Evolutionary conservation across 2,888 invertebrate species (phyloP), one percentile per base, ranked within the genome.

Genomic region (Cerceris rybyensis): DNA sequence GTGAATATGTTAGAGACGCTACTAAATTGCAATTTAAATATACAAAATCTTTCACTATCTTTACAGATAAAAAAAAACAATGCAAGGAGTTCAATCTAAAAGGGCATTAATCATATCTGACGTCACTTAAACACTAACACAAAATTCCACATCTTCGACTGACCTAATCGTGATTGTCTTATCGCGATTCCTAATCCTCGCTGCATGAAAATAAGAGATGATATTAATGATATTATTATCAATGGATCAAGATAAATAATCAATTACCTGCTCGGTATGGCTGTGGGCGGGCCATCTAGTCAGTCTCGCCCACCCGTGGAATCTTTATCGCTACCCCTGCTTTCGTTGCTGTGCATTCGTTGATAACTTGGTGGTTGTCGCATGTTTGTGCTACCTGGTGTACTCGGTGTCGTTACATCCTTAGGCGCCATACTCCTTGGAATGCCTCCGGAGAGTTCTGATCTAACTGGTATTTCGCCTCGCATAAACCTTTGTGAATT

Each of bases 271-370:
- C 80, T 89, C 72, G 89, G 88, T 88, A 89, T 89, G 82, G 90
- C 91, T 89, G 91, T 94, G 93, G 94, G 94, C 94, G 95, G 94
- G 94, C 94, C 95, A 93, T 96, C 96, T 96, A 96, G 96, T 97
- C 96, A 97, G 94, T 97, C 96, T 93, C 94, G 93, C 90, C 93
- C 93, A 87, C 93, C 93, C 79, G 93, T 94, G 83, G 93, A 93
- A 88, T 96, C 95, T 92, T 96, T 96, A 89, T 96, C 96, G 87
- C 95, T 95, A 75, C 95, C 94, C 87, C 96, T 94, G 88, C 96
- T 96, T 91, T 97, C 97, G 92, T 96, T 97, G 91, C 97, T 97
- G 93, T 96, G 96, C 96, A 97, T 97, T 88, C 97, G 94, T 92
- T 97, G 97, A 93, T 96, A 97, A 89, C 93, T 95, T 7, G 96